These are phyloP conservation scores for Sebastes hopkinsi DNA, from an alignment of 2,797 vertebrate genomes.

Conservation along the genomic window DNA sequence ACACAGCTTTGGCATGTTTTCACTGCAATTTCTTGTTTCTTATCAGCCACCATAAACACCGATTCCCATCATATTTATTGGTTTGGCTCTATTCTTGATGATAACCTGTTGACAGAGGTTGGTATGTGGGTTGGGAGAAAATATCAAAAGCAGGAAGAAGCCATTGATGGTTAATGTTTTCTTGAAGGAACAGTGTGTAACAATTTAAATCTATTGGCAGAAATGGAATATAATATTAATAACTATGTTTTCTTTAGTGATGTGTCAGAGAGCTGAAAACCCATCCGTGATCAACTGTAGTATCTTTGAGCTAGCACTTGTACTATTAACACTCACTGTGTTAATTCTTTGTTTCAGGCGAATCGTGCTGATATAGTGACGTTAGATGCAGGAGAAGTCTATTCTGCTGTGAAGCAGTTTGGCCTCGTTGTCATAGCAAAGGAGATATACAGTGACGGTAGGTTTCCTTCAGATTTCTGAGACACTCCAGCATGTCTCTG, in stretches of 20 bases:
- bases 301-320: neutral
- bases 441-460: conserved; percentile 89
- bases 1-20: neutral
- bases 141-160: neutral
- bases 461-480: conserved; percentile 26
- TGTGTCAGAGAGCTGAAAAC: too few species aligned
- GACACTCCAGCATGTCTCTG: neutral
- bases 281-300: neutral
- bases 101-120: neutral
- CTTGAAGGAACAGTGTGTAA: neutral
- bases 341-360: conserved; percentile 70
- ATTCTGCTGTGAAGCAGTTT: conserved; percentile 89
- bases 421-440: conserved; percentile 87
- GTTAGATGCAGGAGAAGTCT: conserved; percentile 91
- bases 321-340: neutral
- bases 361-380: conserved; percentile 90
- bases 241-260: too few species aligned
- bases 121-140: neutral
- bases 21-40: too few species aligned
- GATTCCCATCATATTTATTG: rapidly evolving
- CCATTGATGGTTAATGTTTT: neutral
- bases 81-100: neutral
- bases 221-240: too few species aligned
- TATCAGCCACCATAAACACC: too few species aligned
- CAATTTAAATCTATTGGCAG: too few species aligned